These are phyloP conservation scores for Formicarius rufipectus DNA, from an alignment of 2,113 vertebrate genomes.

Conservation along the genomic window DNA sequence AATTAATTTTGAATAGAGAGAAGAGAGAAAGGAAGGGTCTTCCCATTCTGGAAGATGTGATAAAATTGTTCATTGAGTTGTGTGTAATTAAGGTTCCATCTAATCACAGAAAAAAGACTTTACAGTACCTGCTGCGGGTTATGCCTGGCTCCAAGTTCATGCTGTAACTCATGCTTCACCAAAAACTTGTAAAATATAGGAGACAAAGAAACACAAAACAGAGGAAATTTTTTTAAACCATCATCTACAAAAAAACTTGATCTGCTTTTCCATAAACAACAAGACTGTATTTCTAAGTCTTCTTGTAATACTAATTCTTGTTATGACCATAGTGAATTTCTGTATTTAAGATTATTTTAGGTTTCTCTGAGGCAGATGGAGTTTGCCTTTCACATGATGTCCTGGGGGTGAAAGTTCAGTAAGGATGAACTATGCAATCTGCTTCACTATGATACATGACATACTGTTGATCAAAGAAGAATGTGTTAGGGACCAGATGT, in stretches of 20 bases:
- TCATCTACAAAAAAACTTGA: not conserved
- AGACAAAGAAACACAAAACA: not conserved
- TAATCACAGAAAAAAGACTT: not conserved
- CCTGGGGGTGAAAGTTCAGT: conserved; percentile 51
- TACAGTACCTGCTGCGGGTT: not conserved
- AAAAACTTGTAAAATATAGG: not conserved
- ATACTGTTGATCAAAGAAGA: conserved; percentile 38
- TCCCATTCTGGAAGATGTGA: not conserved
- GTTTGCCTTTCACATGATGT: conserved; percentile 24
- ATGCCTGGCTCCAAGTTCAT: not conserved
- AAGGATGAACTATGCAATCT: conserved; percentile 52
- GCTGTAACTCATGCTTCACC: not conserved
- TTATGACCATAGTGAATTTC: not conserved
- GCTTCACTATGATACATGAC: conserved; percentile 22
- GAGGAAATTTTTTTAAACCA: not conserved
- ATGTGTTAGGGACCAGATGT: conserved; percentile 51
- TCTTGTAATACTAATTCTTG: not conserved
- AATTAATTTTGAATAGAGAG: not conserved
- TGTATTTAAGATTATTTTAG: conserved; percentile 9
- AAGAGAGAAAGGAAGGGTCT: not conserved
- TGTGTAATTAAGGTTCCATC: not conserved
- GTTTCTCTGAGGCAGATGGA: conserved; percentile 37
- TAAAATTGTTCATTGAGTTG: not conserved
- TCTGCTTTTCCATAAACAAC: not conserved
- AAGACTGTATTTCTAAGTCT: not conserved